A percentile compares a stretch with the other conserved stretches of the same genome.
These are phyloP conservation scores for Drosophila erecta DNA, from an alignment of 1,140 invertebrate genomes.

Conservation along the genomic window DNA sequence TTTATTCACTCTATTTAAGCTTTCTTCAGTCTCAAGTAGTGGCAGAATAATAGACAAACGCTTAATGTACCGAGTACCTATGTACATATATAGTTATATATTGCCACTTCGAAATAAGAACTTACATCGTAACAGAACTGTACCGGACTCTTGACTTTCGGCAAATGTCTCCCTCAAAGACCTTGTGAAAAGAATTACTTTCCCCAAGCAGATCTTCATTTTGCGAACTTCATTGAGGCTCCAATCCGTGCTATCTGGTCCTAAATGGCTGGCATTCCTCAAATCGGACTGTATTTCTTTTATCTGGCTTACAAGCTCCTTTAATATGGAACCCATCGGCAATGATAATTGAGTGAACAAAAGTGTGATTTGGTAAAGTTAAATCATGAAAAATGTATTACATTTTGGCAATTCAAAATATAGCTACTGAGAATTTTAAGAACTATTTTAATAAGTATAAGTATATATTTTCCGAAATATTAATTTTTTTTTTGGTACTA, in stretches of 20 bases:
- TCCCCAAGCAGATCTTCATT: neutral
- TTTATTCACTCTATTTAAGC: neutral
- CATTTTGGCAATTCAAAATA: neutral
- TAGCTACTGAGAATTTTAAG: neutral
- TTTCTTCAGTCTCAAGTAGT: neutral
- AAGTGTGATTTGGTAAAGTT: neutral
- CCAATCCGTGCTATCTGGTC: neutral
- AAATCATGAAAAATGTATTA: neutral
- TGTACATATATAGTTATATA: neutral
- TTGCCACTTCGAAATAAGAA: neutral
- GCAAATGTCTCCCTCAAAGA: neutral
- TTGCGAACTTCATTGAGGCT: neutral
- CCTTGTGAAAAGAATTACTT: neutral
- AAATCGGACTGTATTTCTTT: neutral
- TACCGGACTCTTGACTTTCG: neutral
- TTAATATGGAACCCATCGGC: neutral
- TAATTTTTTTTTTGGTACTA: no score
- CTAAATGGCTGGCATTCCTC: neutral
- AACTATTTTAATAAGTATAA: no score
- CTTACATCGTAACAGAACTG: slow-evolving; percentile 1
- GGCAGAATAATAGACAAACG: neutral
- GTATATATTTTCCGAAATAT: no score
- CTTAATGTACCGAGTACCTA: neutral
- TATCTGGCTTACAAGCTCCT: slow-evolving; percentile 2
- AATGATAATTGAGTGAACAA: neutral